These are phyloP conservation scores for Tonatia bakeri DNA, from an alignment of 2,113 vertebrate species.

Conservation along the genomic window DNA sequence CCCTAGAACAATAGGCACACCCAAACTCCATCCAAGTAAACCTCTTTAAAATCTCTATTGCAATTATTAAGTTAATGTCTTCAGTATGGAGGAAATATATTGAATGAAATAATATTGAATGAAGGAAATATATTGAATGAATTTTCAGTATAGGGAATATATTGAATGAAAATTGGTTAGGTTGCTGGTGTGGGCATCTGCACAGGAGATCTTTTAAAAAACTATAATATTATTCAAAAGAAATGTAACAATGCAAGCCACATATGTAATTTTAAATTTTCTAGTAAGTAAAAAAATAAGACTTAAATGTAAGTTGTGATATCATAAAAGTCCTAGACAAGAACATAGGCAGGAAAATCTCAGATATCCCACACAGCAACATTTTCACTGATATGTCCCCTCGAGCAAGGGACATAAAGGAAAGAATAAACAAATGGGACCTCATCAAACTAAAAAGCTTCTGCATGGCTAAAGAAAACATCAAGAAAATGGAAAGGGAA, in stretches of 20 bases:
- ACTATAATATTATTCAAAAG: not conserved
- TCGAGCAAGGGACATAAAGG: no score
- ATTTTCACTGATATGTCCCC: no score
- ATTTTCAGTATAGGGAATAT: not conserved
- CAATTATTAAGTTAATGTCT: conserved; percentile 6
- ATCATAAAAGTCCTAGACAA: no score
- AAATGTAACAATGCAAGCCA: not conserved
- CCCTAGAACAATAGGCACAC: not conserved
- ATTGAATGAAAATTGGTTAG: not conserved
- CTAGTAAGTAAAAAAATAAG: not conserved
- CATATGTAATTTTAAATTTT: not conserved
- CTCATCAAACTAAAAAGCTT: no score
- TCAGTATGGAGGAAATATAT: not conserved
- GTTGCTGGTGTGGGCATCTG: not conserved
- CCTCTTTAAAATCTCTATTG: not conserved
- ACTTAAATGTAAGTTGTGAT: no score
- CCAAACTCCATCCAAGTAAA: not conserved
- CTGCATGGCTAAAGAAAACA: no score
- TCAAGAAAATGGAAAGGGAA: no score
- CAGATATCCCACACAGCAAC: no score
- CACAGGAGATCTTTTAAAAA: not conserved
- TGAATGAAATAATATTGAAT: not conserved
- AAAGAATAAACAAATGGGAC: no score
- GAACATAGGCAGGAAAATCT: no score
- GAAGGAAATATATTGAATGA: not conserved